Conservation (phyloP, 1,140 invertebrate species). For the Zaprionus kolodkinae region DNA sequence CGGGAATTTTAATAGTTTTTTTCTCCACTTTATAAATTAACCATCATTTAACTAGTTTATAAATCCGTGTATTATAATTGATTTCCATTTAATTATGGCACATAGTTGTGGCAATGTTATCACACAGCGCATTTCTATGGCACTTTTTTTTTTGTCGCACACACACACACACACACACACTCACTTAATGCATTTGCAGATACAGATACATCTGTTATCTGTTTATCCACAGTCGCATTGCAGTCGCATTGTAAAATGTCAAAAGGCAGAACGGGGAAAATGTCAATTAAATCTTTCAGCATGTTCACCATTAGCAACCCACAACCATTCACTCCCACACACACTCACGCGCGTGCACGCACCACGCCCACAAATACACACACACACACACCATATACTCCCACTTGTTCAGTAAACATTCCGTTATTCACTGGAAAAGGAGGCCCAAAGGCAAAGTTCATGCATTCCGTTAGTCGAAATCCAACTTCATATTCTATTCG, state of each 20-base stretch:
- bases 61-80: neutral
- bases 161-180: neutral
- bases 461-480: neutral
- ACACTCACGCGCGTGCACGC: conserved; percentile 18
- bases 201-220: conserved; percentile 10
- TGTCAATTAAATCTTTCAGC: conserved; percentile 10
- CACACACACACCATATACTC: neutral
- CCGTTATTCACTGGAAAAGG: conserved; percentile 2
- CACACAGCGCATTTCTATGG: neutral
- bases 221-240: neutral
- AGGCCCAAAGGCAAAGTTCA: neutral
- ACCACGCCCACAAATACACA: conserved; percentile 3
- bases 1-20: neutral
- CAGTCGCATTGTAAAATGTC: conserved; percentile 10
- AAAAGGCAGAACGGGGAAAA: neutral
- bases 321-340: neutral
- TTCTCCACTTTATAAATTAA: neutral
- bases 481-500: conserved; percentile 16
- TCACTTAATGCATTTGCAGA: neutral
- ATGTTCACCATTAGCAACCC: neutral
- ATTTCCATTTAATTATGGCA: neutral
- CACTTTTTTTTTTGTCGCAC: neutral
- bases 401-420: conserved; percentile 4
- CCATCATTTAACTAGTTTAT: neutral
- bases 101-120: neutral